Evolutionary conservation across 2,113 vertebrate genomes (phyloP).

Genomic region (Indicator maculatus): DNA sequence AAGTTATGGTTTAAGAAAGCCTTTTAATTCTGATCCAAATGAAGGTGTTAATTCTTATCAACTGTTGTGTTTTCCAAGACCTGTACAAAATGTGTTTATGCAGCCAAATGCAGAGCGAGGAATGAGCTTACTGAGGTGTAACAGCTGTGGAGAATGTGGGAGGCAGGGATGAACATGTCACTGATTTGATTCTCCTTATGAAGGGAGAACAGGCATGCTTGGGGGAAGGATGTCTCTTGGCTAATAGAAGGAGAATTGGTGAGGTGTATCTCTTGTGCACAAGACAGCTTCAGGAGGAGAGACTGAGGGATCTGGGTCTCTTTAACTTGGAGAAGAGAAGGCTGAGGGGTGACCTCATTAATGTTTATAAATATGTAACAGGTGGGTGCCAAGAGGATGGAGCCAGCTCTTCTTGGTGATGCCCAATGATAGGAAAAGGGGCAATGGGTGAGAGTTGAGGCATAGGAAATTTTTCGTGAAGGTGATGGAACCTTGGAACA

Average conservation of each 20-base stretch:
- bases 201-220: not conserved
- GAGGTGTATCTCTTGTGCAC: not conserved
- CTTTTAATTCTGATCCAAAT: not conserved
- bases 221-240: not conserved
- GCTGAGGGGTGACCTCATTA: too few species aligned
- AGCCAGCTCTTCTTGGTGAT: too few species aligned
- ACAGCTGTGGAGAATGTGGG: not conserved
- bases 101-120: not conserved
- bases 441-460: too few species aligned
- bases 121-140: not conserved
- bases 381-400: too few species aligned
- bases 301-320: too few species aligned
- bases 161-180: rapidly evolving
- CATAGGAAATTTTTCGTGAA: too few species aligned
- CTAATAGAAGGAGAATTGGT: not conserved
- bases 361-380: too few species aligned
- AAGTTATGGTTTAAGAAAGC: not conserved
- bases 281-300: not conserved
- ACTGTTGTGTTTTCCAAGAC: not conserved
- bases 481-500: too few species aligned
- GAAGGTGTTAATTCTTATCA: not conserved
- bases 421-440: too few species aligned
- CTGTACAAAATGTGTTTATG: not conserved
- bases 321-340: too few species aligned
- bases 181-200: not conserved